These are phyloP conservation scores for Micropterix aruncella DNA, from an alignment of 2,888 invertebrate genomes.

Conservation along the genomic window DNA sequence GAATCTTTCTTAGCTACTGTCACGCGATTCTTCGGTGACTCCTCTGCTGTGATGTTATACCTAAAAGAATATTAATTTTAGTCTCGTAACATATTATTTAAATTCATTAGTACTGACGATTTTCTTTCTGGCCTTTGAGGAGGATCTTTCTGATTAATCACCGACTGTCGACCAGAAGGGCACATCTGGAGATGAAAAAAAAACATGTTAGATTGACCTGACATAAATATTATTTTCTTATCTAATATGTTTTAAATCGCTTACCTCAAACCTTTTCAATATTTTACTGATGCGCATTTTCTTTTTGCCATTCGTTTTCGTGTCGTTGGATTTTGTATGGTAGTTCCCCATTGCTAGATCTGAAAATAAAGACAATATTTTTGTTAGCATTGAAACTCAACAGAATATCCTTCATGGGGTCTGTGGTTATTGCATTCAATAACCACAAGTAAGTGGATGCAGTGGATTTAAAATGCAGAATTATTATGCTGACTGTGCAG, in stretches of 20 bases:
- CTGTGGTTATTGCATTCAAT: no score
- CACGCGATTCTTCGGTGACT: neutral
- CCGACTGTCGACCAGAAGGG: neutral
- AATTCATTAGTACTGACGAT: neutral
- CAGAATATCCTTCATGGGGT: no score
- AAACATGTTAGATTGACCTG: no score
- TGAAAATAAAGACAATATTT: no score
- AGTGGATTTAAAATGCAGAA: no score
- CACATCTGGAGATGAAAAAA: neutral
- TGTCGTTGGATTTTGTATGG: neutral
- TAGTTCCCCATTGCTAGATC: neutral
- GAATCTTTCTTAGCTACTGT: conserved; percentile 22
- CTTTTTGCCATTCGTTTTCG: neutral
- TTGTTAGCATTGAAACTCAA: no score
- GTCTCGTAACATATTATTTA: neutral
- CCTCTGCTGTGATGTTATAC: neutral
- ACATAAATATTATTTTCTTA: neutral
- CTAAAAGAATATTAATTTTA: neutral
- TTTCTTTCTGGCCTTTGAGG: neutral
- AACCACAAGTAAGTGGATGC: no score
- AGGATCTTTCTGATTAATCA: neutral
- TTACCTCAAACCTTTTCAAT: neutral
- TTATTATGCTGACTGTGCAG: no score
- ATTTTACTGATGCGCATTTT: neutral
- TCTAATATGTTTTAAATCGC: neutral